These are phyloP conservation scores for Catajapyx aquilonaris DNA, from an alignment of 1,140 invertebrate species.

Conservation along the genomic window DNA sequence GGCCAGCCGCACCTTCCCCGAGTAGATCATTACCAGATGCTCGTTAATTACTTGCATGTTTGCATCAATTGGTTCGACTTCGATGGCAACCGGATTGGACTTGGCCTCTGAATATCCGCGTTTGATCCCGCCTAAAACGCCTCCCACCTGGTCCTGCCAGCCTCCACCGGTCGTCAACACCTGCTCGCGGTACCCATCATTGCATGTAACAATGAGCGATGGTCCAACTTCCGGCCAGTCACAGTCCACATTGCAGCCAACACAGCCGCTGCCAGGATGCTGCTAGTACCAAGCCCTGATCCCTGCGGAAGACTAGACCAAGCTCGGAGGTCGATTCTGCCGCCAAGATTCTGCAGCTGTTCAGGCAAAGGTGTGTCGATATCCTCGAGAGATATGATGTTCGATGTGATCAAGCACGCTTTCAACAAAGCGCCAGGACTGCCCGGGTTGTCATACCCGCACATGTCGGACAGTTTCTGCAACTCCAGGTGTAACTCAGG, in stretches of 20 bases:
- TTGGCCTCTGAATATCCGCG: slow-evolving; percentile 20
- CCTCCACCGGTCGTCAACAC: slow-evolving; percentile 31
- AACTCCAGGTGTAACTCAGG: slow-evolving; percentile 14
- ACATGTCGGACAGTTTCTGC: slow-evolving; percentile 18
- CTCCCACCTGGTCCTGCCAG: slow-evolving; percentile 33
- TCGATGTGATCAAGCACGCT: slow-evolving; percentile 22
- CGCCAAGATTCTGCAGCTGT: slow-evolving; percentile 15
- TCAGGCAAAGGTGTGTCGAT: too few relatives aligned
- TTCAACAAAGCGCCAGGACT: slow-evolving; percentile 27
- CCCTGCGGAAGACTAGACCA: slow-evolving; percentile 30
- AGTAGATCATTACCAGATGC: slow-evolving; percentile 26
- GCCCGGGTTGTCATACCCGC: slow-evolving; percentile 26
- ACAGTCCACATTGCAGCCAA: slow-evolving; percentile 23
- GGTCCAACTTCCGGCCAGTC: slow-evolving; percentile 18
- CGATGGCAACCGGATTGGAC: slow-evolving; percentile 16
- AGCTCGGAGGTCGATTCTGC: slow-evolving; percentile 26
- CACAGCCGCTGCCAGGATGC: slow-evolving; percentile 25
- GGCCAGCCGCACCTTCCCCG: slow-evolving; percentile 30
- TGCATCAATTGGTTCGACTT: slow-evolving; percentile 16
- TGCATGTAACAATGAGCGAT: slow-evolving; percentile 10
- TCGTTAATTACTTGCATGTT: slow-evolving; percentile 18
- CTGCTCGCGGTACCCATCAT: slow-evolving; percentile 26
- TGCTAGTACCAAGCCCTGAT: slow-evolving; percentile 30
- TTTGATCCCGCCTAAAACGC: slow-evolving; percentile 23
- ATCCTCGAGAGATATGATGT: too few relatives aligned